Conservation (phyloP, 2,888 invertebrate species). For the Rhogogaster chlorosoma region DNA sequence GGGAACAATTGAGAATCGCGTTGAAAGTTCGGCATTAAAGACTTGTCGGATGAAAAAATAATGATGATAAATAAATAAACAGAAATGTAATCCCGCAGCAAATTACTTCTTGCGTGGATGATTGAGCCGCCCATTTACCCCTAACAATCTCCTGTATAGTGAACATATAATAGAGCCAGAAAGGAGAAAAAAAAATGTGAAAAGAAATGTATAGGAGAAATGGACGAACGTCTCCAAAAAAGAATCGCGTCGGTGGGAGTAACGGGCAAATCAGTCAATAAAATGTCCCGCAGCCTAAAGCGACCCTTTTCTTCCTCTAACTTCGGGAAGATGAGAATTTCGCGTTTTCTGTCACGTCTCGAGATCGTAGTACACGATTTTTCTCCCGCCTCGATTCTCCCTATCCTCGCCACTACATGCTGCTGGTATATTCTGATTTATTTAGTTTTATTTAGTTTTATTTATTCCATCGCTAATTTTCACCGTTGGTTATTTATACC, state of each 20-base stretch:
- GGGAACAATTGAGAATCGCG: constrained; percentile 36
- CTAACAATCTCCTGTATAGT: not conserved
- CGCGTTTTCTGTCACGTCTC: constrained; percentile 5
- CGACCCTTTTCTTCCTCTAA: constrained; percentile 3
- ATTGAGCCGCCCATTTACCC: not conserved
- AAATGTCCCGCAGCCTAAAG: constrained; percentile 41
- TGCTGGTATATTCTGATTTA: not conserved
- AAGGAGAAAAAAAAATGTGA: not conserved
- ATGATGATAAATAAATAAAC: not conserved
- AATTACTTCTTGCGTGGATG: not conserved
- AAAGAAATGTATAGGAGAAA: constrained; percentile 4
- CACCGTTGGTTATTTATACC: not conserved
- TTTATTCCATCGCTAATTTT: not conserved
- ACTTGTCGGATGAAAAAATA: not conserved
- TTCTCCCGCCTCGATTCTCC: not conserved
- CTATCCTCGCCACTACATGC: not conserved
- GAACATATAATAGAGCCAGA: not conserved
- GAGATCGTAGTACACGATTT: constrained; percentile 3
- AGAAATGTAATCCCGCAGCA: not conserved
- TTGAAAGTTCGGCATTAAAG: not conserved
- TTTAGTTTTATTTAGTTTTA: not conserved
- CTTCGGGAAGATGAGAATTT: constrained; percentile 26
- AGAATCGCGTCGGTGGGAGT: constrained; percentile 32
- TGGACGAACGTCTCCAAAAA: not conserved
- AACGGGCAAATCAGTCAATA: constrained; percentile 42